Conservation (phyloP, 2,113 vertebrate species). For the Sula dactylatra region DNA sequence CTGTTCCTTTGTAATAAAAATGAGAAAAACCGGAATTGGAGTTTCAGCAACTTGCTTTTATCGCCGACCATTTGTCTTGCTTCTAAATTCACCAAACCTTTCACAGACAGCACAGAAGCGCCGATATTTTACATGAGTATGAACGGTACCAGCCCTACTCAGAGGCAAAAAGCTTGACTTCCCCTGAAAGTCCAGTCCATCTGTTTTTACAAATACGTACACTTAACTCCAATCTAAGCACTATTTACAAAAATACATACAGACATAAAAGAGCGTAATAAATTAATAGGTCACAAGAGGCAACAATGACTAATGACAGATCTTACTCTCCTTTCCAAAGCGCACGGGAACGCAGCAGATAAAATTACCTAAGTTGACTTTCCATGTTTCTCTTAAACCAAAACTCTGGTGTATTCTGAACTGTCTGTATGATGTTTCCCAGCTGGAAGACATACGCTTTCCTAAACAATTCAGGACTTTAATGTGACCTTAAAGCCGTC, state of each 20-base stretch:
- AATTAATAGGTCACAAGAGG: slow-evolving; percentile 32
- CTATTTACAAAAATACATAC: slow-evolving; percentile 40
- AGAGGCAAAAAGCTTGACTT: background rate
- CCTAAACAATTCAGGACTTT: slow-evolving; percentile 59
- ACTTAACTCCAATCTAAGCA: slow-evolving; percentile 54
- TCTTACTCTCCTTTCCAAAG: slow-evolving; percentile 14
- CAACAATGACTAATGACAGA: slow-evolving; percentile 26
- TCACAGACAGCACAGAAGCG: background rate
- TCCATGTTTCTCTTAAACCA: slow-evolving; percentile 39
- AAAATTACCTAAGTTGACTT: slow-evolving; percentile 44
- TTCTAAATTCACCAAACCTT: background rate
- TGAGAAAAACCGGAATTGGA: background rate
- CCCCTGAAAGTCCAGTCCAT: background rate
- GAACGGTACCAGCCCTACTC: background rate
- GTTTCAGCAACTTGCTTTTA: background rate
- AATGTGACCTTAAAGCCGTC: slow-evolving; percentile 9
- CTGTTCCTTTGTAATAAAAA: background rate
- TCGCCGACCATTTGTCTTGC: background rate
- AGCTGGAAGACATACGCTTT: slow-evolving; percentile 66
- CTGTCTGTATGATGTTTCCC: slow-evolving; percentile 64
- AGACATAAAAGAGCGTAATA: slow-evolving; percentile 41
- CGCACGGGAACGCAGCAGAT: slow-evolving; percentile 16
- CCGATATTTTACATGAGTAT: background rate
- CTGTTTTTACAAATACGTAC: slow-evolving; percentile 29
- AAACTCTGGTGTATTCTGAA: slow-evolving; percentile 40